phyloP scores from a whole-genome alignment of 2,113 vertebrate genomes.

The Nettapus auritus region DNA sequence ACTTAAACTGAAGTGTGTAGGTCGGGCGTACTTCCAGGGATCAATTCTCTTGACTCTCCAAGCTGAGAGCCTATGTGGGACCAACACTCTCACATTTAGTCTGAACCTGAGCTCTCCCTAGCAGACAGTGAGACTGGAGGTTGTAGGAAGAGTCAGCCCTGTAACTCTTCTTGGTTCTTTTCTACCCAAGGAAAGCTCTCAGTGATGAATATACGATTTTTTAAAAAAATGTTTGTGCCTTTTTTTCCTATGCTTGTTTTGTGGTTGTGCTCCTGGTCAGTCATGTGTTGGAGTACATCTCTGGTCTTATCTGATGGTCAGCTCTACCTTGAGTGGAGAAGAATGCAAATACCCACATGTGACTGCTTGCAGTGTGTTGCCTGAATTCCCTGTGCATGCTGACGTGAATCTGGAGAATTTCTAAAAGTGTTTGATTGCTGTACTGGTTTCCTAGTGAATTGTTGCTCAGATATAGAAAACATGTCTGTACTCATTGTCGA shows the following conservation, averaged over 20 bases:
- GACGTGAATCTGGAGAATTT: background rate
- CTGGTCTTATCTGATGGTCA: background rate
- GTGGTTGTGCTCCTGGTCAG: background rate
- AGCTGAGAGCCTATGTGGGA: background rate
- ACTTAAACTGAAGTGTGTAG: background rate
- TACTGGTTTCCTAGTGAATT: background rate
- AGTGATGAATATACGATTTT: background rate
- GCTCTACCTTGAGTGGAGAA: background rate
- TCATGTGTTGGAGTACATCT: background rate
- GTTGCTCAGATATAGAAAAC: background rate
- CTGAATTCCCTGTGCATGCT: background rate
- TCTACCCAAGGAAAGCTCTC: background rate
- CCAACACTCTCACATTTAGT: background rate
- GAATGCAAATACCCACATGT: background rate
- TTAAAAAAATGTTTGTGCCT: background rate
- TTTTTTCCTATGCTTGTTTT: background rate
- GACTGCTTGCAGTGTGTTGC: fast-evolving
- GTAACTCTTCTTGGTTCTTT: background rate
- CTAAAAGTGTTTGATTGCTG: background rate
- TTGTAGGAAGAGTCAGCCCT: background rate
- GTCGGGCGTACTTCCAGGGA: background rate
- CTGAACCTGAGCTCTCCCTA: background rate
- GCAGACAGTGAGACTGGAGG: background rate
- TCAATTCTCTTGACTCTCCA: background rate
- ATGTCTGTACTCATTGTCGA: background rate